Conservation (phyloP, 2,797 vertebrate genomes). For the Hippocampus kuda region DNA sequence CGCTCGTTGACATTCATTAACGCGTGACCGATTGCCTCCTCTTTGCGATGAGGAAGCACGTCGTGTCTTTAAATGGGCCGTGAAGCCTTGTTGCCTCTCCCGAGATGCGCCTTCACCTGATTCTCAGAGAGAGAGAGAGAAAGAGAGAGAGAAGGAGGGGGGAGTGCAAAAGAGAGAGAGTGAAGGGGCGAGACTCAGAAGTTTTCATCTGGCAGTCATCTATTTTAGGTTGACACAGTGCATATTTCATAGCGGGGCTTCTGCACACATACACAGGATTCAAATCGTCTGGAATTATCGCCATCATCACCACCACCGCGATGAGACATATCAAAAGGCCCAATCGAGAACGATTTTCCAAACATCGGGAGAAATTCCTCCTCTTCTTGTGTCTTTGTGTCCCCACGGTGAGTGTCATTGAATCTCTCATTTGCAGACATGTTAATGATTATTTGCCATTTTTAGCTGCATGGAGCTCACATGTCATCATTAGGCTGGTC, state of each 20-base stretch:
- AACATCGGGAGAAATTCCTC: conserved; percentile 26
- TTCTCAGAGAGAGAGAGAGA: conserved; percentile 9
- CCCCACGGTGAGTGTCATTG: background rate
- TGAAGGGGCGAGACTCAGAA: conserved; percentile 24
- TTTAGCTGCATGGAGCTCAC: conserved; percentile 1
- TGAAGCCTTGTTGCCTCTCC: background rate
- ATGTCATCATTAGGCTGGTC: conserved; percentile 23
- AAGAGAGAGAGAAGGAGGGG: conserved; percentile 11
- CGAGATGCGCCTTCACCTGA: conserved; percentile 29
- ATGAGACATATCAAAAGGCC: conserved; percentile 8
- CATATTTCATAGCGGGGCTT: conserved; percentile 14
- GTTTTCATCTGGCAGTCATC: conserved; percentile 41
- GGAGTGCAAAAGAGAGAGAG: conserved; percentile 14
- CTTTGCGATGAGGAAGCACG: conserved; percentile 3
- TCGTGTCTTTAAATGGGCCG: conserved; percentile 18
- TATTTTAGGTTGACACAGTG: conserved; percentile 31
- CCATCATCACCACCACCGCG: background rate
- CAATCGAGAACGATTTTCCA: conserved; percentile 21
- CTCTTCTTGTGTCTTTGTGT: conserved; percentile 44
- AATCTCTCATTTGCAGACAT: background rate
- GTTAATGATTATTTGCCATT: background rate
- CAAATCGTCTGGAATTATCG: conserved; percentile 21
- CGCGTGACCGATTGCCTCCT: conserved; percentile 2
- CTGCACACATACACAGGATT: background rate
- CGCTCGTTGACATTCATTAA: background rate